Conservation (phyloP, 2,113 vertebrate genomes). For the Tyrannus savana region DNA sequence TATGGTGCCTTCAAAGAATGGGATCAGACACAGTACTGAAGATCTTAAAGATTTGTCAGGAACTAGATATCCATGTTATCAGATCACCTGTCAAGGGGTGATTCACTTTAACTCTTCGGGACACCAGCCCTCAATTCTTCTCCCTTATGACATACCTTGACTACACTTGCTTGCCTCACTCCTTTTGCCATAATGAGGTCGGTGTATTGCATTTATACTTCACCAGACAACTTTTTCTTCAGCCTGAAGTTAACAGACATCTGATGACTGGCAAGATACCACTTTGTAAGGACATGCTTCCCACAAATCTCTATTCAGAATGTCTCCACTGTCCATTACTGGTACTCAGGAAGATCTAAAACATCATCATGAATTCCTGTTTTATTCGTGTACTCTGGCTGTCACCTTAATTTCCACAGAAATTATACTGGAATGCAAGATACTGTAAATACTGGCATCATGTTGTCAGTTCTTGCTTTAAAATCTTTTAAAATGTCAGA, state of each 20-base stretch:
- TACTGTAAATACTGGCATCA: slow-evolving; percentile 36
- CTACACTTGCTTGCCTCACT: neutral
- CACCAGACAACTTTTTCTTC: neutral
- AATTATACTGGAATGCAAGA: neutral
- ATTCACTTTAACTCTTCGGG: neutral
- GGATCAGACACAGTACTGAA: neutral
- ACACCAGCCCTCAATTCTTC: neutral
- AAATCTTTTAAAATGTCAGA: slow-evolving; percentile 50
- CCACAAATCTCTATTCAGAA: neutral
- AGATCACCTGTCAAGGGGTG: neutral
- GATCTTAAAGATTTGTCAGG: neutral
- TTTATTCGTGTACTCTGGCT: neutral
- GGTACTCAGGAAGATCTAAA: neutral
- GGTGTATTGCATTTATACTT: neutral
- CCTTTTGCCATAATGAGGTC: neutral
- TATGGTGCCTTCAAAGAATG: neutral
- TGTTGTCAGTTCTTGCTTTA: slow-evolving; percentile 20
- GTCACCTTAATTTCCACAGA: slow-evolving; percentile 23
- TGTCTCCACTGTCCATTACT: neutral
- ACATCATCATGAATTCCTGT: neutral
- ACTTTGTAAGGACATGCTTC: neutral
- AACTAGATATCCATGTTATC: neutral
- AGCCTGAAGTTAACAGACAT: neutral
- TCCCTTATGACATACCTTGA: neutral
- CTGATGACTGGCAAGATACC: neutral